Percentiles rank a stretch among this genome's conserved stretches.
These are phyloP conservation scores for Nephila pilipes DNA, from an alignment of 1,140 invertebrate genomes.

Conservation along the genomic window DNA sequence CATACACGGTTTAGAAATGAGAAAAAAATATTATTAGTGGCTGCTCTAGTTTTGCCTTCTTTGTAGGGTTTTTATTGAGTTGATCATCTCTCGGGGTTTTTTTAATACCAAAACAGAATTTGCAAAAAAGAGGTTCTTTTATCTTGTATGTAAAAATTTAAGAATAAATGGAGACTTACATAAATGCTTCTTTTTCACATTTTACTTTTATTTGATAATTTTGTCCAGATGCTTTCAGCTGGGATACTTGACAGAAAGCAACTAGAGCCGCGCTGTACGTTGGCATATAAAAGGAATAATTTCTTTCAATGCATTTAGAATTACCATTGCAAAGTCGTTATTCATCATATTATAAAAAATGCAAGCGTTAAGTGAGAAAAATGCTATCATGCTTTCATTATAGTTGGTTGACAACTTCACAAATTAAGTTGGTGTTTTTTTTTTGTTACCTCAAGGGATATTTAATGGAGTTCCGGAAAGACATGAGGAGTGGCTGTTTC, in stretches of 20 bases:
- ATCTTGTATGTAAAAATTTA: too few relatives aligned
- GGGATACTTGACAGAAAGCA: not conserved
- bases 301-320: slow-evolving; percentile 7
- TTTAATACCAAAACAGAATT: too few relatives aligned
- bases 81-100: too few relatives aligned
- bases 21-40: too few relatives aligned
- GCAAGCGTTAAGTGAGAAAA: not conserved
- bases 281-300: not conserved
- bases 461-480: not conserved
- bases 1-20: too few relatives aligned
- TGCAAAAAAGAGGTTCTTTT: too few relatives aligned
- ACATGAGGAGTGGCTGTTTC: not conserved
- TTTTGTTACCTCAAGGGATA: not conserved
- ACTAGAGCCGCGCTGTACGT: not conserved
- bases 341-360: not conserved
- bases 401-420: not conserved
- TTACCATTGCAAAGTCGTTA: not conserved
- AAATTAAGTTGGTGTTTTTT: not conserved
- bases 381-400: not conserved
- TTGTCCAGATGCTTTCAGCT: too few relatives aligned
- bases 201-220: too few relatives aligned
- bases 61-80: too few relatives aligned
- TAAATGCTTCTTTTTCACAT: too few relatives aligned
- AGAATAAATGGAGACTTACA: too few relatives aligned
- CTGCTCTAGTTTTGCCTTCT: too few relatives aligned